Evolutionary conservation across 64 coral and sea anemone species (phyloP), one percentile per base, ranked within the genome.

Genomic region (Anthopleura sola): DNA sequence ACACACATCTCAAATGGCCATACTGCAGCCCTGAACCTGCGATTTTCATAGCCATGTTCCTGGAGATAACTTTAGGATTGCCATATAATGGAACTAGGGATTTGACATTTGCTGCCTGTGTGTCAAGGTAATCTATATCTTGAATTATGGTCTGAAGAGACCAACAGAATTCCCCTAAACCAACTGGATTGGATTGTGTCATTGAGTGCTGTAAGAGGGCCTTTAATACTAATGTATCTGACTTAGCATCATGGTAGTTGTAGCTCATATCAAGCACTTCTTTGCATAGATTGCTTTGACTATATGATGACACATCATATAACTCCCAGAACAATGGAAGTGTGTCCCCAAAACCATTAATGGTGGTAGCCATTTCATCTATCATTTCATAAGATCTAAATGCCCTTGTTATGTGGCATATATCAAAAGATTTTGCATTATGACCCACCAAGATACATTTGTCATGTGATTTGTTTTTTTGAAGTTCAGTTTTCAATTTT

Each of bases 241-340:
- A 32, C n/a, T 68, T 68, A 68, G 62, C 62, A 68, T 68, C 62
- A 68, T 68, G 62, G 62, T 12, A 68, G 62, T 68, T 68, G 62
- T 68, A 32, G 62, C 62, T 68, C 62, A 68, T 68, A 24, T 23
- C 26, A 26, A 68, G 24, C 3, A 68, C 62, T 29, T 68, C 24
- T 13, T 68, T 13, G n/a, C 62, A 32, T 28, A 68, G 62, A 13
- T 68, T 68, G n/a, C 62, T 28, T 29, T 68, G 62, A 68, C 62
- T 68, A 26, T 68, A 68, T 68, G 62, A 32, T 26, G 26, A 68
- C 0, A 68, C 62, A 68, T 68, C 62, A 68, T 68, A 68, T 26
- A 68, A 68, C 26, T 68, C 3, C 24, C 24, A 3, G 12, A 68
- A 68, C 21, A 29, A 26, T 68, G 62, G 62, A 26, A 68, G 62